These are phyloP conservation scores for Pygoscelis adeliae DNA, from an alignment of 2,113 vertebrate species.

Conservation along the genomic window DNA sequence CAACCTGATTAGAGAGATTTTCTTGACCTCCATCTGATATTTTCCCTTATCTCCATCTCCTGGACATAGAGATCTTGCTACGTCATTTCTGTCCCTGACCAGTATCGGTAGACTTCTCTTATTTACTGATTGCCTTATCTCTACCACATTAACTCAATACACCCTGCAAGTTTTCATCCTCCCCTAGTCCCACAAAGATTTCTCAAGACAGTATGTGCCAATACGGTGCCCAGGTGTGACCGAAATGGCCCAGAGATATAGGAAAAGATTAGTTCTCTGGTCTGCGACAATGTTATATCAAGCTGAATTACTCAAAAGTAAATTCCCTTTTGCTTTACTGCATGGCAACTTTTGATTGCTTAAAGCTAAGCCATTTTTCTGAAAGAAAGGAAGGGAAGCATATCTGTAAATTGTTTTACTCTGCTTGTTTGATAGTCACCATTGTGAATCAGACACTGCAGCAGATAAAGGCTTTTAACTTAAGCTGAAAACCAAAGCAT, in stretches of 20 bases:
- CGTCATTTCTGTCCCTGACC: background rate
- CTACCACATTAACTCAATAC: background rate
- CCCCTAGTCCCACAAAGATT: background rate
- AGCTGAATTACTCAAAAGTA: background rate
- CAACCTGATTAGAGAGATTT: background rate
- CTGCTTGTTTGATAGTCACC: background rate
- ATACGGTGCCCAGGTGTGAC: background rate
- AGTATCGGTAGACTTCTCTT: background rate
- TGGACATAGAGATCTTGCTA: background rate
- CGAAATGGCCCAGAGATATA: background rate
- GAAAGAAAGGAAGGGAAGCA: background rate
- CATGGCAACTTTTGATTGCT: accelerated
- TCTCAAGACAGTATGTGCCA: background rate
- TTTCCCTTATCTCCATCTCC: background rate
- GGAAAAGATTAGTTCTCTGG: background rate
- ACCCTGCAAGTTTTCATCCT: background rate
- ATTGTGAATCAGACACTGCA: background rate
- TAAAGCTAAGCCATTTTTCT: background rate
- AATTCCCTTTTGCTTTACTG: background rate
- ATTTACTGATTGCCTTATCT: background rate
- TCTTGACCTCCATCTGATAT: background rate
- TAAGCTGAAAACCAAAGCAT: background rate
- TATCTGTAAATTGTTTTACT: background rate
- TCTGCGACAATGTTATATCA: background rate
- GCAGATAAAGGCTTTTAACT: background rate